Evolutionary conservation across 1,140 invertebrate genomes (phyloP).

Genomic region (Diabrotica virgifera): DNA sequence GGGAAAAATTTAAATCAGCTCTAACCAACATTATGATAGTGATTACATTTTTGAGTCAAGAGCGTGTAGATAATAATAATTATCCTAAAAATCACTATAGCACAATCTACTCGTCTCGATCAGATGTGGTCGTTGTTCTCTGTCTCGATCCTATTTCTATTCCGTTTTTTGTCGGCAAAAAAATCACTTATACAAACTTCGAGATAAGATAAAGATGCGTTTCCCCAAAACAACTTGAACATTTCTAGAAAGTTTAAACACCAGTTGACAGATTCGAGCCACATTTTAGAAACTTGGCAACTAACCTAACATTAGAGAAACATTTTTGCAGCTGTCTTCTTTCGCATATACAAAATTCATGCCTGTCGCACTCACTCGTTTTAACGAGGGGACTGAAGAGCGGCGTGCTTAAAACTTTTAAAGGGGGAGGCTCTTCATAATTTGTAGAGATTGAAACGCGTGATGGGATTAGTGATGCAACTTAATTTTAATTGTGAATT

Average conservation of each 20-base stretch:
- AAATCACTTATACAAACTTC: too few species aligned
- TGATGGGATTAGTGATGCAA: too few species aligned
- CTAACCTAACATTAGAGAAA: neutral
- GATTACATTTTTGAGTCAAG: neutral
- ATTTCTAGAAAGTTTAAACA: slow-evolving; percentile 1
- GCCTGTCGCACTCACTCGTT: slow-evolving; percentile 5
- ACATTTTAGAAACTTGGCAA: slow-evolving; percentile 9
- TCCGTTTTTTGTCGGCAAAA: neutral
- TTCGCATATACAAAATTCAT: slow-evolving; percentile 29
- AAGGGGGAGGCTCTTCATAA: neutral
- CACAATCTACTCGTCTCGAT: neutral
- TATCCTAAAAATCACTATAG: neutral
- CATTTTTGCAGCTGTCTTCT: slow-evolving; percentile 28
- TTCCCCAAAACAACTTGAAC: neutral
- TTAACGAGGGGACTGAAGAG: neutral
- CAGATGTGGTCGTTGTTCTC: too few species aligned
- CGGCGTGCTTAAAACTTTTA: neutral
- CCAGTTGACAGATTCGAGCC: slow-evolving; percentile 20
- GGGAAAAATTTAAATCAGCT: too few species aligned
- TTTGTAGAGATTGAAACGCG: too few species aligned
- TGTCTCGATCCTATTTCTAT: neutral
- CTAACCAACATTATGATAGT: too few species aligned
- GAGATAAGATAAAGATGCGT: too few species aligned
- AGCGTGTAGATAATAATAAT: too few species aligned
- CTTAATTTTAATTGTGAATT: too few species aligned